Conservation (phyloP, 2,888 invertebrate genomes). For the Metallyticus violacea region DNA sequence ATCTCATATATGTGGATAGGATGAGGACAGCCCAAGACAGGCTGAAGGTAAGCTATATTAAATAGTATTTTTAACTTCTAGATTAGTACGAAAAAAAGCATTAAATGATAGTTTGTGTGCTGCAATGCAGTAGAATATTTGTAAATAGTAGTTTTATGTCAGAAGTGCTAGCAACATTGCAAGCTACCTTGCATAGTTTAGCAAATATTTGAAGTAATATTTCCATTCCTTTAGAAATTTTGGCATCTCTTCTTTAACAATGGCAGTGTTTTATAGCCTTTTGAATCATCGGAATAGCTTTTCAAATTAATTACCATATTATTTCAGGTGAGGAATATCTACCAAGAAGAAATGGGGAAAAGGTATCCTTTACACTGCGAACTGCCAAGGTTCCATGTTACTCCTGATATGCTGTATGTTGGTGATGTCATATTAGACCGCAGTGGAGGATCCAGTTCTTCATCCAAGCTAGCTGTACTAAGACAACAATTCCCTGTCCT, state of each 20-base stretch:
- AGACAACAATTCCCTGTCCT: constrained; percentile 46
- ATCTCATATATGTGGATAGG: constrained; percentile 80
- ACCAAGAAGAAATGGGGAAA: constrained; percentile 49
- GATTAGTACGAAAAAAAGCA: background rate
- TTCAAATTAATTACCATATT: no score
- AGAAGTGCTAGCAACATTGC: no score
- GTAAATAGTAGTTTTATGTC: no score
- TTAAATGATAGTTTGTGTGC: background rate
- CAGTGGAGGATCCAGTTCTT: background rate
- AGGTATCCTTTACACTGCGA: constrained; percentile 52
- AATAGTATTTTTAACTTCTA: background rate
- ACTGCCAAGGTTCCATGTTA: constrained; percentile 59
- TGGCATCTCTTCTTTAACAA: no score
- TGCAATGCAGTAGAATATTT: no score
- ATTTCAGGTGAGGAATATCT: constrained; percentile 47
- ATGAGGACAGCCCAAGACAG: constrained; percentile 81
- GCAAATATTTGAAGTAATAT: no score
- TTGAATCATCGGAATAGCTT: no score
- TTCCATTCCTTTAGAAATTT: no score
- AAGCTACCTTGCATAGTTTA: no score
- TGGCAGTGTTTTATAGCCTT: no score
- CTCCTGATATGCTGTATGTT: constrained; percentile 55
- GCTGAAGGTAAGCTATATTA: constrained; percentile 53
- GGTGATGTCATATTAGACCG: constrained; percentile 61
- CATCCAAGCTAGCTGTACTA: background rate